Evolutionary conservation across 2,797 vertebrate species (phyloP), one percentile per base, ranked within the genome.

Genomic region (Vultur gryphus): DNA sequence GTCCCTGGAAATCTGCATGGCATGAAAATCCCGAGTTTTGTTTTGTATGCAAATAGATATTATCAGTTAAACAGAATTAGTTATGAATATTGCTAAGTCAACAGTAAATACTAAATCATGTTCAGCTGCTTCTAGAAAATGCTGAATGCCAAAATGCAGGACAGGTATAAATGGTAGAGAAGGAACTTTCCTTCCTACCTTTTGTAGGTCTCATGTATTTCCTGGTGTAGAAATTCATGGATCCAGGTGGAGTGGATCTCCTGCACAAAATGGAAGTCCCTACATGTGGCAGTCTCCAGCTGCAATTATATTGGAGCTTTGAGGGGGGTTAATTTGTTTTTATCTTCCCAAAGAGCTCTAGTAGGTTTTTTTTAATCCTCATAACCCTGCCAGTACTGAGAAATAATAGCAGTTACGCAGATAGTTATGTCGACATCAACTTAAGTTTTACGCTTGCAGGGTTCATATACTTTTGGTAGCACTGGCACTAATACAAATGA

Each of bases 371-470:
- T 90, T 77, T 25, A 88, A 77, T 91, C 90, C 79, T 91, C 89
- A 90, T 95, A 94, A 95, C 72, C 69, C 88, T 96, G 75, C 57
- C 48, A 88, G 58, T 81, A 61, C 55, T 89, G 75, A 96, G 90
- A 90, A 92, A 79, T 92, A 86, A 82, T 84, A 79, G 81, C 87
- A 65, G 91, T 95, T 92, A 94, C 26, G 1, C 83, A 93, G 71
- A 48, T 92, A 91, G 93, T 93, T 94, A 91, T 94, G 77, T 96
- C 35, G 10, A 90, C 90, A 90, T 94, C 93, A 91, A 82, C 87
- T 91, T 79, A 90, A 89, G 51, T 95, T 94, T 96, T 97, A 93
- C 73, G 23, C 78, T 93, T 94, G 93, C 49, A 86, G 71, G 83
- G 87, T 97, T 95, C 93, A 84, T 84, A 55, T 51, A 94, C 91